Conservation (phyloP, 2,888 invertebrate species). For the Reticulitermes lucifugus region DNA sequence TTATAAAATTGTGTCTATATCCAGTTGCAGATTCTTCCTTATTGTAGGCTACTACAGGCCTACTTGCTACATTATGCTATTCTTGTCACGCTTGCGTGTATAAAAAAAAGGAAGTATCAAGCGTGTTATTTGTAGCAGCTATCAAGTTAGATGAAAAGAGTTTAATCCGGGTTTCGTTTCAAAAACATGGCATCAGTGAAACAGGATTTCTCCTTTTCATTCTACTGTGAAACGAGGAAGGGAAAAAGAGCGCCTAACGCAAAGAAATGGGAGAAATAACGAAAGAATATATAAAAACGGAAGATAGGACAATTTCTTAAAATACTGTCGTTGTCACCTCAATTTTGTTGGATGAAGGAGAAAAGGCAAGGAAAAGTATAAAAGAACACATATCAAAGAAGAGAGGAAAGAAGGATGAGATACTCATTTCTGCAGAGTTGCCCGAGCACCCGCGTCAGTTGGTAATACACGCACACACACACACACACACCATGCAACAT, state of each 20-base stretch:
- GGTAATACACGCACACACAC: background rate
- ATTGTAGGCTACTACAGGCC: background rate
- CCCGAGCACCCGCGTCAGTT: background rate
- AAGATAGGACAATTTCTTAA: conserved; percentile 23
- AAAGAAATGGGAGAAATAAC: background rate
- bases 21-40: background rate
- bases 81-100: background rate
- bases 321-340: conserved; percentile 19
- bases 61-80: background rate
- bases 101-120: background rate
- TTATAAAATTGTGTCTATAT: too few species aligned
- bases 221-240: background rate
- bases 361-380: background rate
- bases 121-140: background rate
- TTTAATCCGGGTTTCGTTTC: conserved; percentile 1
- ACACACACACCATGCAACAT: background rate
- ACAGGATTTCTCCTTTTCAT: background rate
- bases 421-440: background rate
- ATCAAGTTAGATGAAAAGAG: conserved; percentile 23
- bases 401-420: background rate
- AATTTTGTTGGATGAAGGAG: conserved; percentile 10
- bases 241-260: background rate
- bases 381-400: background rate
- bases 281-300: background rate
- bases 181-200: conserved; percentile 7